Percentiles rank a stretch among this genome's conserved stretches.
These are phyloP conservation scores for Falco biarmicus DNA, from an alignment of 2,797 vertebrate species.

Conservation along the genomic window DNA sequence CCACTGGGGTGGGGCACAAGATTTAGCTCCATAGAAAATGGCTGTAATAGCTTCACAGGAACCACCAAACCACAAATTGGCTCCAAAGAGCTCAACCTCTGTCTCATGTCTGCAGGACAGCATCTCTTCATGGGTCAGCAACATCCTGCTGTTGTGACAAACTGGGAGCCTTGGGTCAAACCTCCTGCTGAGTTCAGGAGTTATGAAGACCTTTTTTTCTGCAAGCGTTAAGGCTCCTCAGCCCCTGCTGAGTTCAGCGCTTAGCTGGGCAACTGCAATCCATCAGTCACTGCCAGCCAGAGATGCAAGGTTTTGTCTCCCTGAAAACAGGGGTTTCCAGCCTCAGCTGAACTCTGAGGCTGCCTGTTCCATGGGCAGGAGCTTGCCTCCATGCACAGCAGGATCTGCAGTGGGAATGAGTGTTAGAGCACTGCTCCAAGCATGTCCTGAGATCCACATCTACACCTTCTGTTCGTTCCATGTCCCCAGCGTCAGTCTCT, in stretches of 20 bases:
- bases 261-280: background rate
- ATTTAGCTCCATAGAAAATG: background rate
- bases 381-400: background rate
- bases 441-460: background rate
- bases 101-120: background rate
- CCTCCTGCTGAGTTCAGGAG: background rate
- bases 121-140: background rate
- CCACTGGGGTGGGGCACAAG: background rate
- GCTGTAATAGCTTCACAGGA: background rate
- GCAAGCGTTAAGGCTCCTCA: background rate
- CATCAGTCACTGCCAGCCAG: background rate
- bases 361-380: rapidly evolving
- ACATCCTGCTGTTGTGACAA: background rate
- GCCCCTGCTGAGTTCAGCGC: background rate
- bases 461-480: background rate
- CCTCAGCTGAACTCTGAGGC: background rate
- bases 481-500: background rate
- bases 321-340: background rate
- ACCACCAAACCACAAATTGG: background rate
- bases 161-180: background rate
- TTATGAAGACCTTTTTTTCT: background rate
- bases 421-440: background rate
- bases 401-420: background rate
- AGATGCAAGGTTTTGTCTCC: background rate
- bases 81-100: background rate